Conservation (phyloP, 2,113 vertebrate species). For the Triplophysa dalaica region DNA sequence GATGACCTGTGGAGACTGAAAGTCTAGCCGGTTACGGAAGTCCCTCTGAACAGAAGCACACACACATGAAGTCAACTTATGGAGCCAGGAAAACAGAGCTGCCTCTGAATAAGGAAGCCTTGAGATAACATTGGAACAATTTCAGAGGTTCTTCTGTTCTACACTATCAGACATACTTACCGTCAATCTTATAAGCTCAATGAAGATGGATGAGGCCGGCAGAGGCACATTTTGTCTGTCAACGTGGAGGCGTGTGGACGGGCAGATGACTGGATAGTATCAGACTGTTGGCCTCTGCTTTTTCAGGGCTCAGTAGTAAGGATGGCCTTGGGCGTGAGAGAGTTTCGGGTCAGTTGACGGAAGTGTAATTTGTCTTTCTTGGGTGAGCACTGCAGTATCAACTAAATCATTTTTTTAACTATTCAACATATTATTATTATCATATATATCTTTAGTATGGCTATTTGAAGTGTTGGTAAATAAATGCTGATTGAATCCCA, state of each 20-base stretch:
- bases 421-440: no score
- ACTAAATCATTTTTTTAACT: no score
- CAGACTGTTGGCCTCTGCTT: constrained; percentile 61
- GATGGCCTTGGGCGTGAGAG: no score
- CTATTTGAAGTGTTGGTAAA: no score
- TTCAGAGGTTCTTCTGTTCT: constrained; percentile 71
- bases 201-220: constrained; percentile 80
- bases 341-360: no score
- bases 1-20: constrained; percentile 63
- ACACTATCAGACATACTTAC: constrained; percentile 67
- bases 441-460: no score
- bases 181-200: constrained; percentile 61
- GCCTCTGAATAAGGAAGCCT: constrained; percentile 34
- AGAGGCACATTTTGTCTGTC: constrained; percentile 75
- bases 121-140: constrained; percentile 68
- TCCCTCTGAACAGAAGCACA: constrained; percentile 61
- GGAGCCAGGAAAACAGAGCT: constrained; percentile 52
- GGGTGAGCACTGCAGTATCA: no score
- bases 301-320: constrained; percentile 9
- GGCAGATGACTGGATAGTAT: constrained; percentile 75
- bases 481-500: no score
- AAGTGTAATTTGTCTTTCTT: no score
- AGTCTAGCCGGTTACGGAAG: constrained; percentile 63
- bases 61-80: constrained; percentile 58
- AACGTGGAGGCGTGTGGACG: constrained; percentile 65